These are phyloP conservation scores for Acrobasis suavella DNA, from an alignment of 2,888 invertebrate species.

Conservation along the genomic window DNA sequence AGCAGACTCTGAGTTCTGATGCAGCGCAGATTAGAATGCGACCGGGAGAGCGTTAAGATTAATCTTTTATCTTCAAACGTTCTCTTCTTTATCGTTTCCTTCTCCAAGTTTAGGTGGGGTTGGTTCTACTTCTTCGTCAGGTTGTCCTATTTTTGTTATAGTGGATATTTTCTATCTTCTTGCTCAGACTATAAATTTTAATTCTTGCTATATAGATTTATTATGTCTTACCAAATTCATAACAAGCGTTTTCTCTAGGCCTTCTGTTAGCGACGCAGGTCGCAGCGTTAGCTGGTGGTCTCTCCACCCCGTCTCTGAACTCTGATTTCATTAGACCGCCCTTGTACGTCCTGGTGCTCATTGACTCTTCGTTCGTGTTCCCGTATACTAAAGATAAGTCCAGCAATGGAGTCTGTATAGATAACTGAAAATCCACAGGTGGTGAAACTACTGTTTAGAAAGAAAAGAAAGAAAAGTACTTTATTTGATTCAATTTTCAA, in stretches of 20 bases:
- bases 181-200: neutral
- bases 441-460: neutral
- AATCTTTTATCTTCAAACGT: too few species aligned
- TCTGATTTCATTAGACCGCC: constrained; percentile 43
- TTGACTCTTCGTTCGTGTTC: constrained; percentile 30
- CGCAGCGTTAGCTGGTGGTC: constrained; percentile 50
- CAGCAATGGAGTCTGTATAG: constrained; percentile 41
- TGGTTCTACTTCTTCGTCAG: too few species aligned
- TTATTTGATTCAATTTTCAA: too few species aligned
- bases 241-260: constrained; percentile 51
- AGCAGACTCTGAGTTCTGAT: too few species aligned
- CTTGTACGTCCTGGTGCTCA: constrained; percentile 34
- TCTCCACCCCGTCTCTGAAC: constrained; percentile 42
- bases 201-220: too few species aligned
- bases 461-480: too few species aligned
- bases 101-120: too few species aligned
- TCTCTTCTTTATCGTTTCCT: too few species aligned
- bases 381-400: constrained; percentile 46
- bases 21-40: too few species aligned
- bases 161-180: neutral
- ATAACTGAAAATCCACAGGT: constrained; percentile 34
- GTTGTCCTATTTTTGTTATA: neutral
- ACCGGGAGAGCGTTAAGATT: too few species aligned
- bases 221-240: constrained; percentile 47
- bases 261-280: constrained; percentile 31